phyloP scores from a whole-genome alignment of 2,888 invertebrate genomes.

The Barypeithes pellucidus region DNA sequence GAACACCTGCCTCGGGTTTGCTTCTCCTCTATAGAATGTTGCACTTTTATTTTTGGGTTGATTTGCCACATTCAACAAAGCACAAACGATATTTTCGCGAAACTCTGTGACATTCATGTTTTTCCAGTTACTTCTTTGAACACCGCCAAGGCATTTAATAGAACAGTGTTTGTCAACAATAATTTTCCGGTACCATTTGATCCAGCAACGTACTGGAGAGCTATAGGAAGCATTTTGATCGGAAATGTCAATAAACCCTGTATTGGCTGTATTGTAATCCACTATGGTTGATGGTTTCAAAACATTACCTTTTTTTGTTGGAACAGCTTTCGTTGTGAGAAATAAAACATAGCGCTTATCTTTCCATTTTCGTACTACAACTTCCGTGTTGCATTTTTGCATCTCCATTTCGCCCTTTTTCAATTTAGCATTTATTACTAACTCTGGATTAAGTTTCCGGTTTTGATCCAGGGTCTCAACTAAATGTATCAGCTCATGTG shows the following conservation, averaged over 20 bases:
- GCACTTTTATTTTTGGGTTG: not conserved
- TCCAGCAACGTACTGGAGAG: too few relatives aligned
- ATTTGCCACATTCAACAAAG: not conserved
- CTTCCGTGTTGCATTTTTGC: not conserved
- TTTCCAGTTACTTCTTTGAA: not conserved
- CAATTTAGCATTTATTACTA: not conserved
- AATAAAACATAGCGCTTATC: slow-evolving; percentile 7
- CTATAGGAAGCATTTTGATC: too few relatives aligned
- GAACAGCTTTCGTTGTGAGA: slow-evolving; percentile 12
- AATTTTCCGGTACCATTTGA: too few relatives aligned
- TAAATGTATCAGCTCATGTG: too few relatives aligned
- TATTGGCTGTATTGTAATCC: slow-evolving; percentile 9
- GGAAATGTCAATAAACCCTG: too few relatives aligned
- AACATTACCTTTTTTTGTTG: slow-evolving; percentile 1
- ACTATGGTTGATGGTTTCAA: slow-evolving; percentile 16
- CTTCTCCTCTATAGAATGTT: too few relatives aligned
- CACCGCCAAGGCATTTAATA: not conserved
- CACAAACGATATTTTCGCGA: slow-evolving; percentile 3
- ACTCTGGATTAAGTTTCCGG: not conserved
- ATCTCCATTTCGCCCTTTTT: not conserved
- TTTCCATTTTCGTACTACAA: slow-evolving; percentile 22
- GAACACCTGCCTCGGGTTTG: too few relatives aligned
- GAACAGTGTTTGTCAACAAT: not conserved
- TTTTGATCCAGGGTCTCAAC: too few relatives aligned
- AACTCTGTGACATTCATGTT: not conserved